Evolutionary conservation across 2,888 invertebrate species (phyloP).

Genomic region (Oeneis ivallda): DNA sequence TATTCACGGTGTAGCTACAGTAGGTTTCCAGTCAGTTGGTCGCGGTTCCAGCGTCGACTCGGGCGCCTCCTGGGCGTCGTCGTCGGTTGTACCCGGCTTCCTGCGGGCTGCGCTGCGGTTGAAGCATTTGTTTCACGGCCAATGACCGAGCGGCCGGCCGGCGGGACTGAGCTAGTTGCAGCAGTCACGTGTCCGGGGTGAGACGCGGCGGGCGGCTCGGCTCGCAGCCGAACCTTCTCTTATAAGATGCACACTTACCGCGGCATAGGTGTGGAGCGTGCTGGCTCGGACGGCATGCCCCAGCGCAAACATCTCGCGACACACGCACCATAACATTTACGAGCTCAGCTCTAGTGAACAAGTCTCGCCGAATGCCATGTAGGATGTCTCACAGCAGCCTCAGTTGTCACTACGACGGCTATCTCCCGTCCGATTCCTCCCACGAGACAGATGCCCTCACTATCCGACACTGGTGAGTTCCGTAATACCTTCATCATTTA

Average conservation of each 20-base stretch:
- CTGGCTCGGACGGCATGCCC: constrained; percentile 72
- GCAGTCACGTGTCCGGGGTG: constrained; percentile 82
- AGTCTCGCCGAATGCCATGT: constrained; percentile 74
- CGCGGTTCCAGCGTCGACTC: constrained; percentile 35
- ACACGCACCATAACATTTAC: constrained; percentile 54
- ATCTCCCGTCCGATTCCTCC: constrained; percentile 76
- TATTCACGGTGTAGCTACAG: constrained; percentile 42
- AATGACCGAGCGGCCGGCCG: constrained; percentile 75
- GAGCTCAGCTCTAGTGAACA: constrained; percentile 59
- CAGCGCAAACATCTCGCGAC: constrained; percentile 56
- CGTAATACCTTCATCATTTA: constrained; percentile 6
- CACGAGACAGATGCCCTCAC: constrained; percentile 78
- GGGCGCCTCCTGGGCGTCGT: constrained; percentile 56
- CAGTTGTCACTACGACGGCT: constrained; percentile 77
- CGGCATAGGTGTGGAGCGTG: constrained; percentile 77
- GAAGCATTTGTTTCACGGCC: constrained; percentile 69
- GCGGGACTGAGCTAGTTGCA: constrained; percentile 68
- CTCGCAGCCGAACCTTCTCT: constrained; percentile 75
- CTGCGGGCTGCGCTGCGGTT: constrained; percentile 62
- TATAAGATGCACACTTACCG: constrained; percentile 78
- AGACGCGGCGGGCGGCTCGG: constrained; percentile 75
- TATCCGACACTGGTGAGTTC: constrained; percentile 71
- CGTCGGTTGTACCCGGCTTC: constrained; percentile 57
- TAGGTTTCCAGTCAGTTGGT: constrained; percentile 42
- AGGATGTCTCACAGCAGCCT: constrained; percentile 81